phyloP scores from a whole-genome alignment of 2,113 vertebrate genomes.

The Uria lomvia region DNA sequence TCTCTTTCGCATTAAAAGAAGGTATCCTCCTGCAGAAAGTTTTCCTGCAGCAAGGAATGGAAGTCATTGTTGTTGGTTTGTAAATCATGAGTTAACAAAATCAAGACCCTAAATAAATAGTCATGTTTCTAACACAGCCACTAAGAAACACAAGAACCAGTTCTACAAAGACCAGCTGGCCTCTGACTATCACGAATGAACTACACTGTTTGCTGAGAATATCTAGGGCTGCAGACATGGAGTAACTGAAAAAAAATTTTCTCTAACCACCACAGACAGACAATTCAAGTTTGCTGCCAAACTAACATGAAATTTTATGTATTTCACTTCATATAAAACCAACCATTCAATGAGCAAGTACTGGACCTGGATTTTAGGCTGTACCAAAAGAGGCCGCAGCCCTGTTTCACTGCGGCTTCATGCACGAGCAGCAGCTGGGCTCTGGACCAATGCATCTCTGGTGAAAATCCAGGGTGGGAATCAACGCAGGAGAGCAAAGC shows the following conservation, averaged over 20 bases:
- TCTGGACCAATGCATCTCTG: background rate
- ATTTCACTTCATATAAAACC: background rate
- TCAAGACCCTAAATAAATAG: background rate
- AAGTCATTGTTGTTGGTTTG: background rate
- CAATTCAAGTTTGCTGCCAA: background rate
- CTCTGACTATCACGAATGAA: background rate
- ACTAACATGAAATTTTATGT: background rate
- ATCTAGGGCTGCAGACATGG: background rate
- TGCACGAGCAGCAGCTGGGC: background rate
- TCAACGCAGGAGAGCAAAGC: background rate
- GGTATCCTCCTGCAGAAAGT: background rate
- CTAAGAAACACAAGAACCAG: background rate
- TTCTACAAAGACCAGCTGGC: background rate
- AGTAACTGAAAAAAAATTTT: background rate
- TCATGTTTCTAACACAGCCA: background rate
- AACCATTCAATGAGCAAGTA: background rate
- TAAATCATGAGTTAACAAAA: background rate
- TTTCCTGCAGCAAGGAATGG: background rate
- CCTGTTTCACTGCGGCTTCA: background rate
- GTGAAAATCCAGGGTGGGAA: background rate
- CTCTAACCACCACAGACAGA: background rate
- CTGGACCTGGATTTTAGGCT: background rate
- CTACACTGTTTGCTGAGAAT: background rate
- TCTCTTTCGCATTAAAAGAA: background rate
- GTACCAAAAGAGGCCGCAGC: background rate